Conservation (phyloP, 2,888 invertebrate genomes). For the Xanthostigma xanthostigma region DNA sequence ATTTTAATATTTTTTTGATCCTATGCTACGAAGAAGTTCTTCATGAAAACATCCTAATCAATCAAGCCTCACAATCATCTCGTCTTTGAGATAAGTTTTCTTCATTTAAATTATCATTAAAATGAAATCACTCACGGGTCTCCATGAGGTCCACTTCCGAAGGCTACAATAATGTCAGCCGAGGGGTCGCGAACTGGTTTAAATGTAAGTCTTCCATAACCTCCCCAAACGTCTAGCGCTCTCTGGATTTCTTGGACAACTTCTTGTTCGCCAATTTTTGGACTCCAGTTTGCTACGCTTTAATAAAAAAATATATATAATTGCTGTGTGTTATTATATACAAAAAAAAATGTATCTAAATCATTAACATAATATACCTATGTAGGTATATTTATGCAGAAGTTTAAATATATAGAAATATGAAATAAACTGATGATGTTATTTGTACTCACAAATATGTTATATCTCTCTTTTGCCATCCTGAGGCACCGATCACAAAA, state of each 20-base stretch:
- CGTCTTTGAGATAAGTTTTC: too few species aligned
- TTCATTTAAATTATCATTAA: too few species aligned
- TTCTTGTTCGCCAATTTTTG: slow-evolving; percentile 38
- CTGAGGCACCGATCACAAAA: slow-evolving; percentile 41
- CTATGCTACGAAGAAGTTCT: too few species aligned
- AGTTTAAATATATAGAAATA: too few species aligned
- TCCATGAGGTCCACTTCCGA: slow-evolving; percentile 52
- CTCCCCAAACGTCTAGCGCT: slow-evolving; percentile 54
- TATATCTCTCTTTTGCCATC: slow-evolving; percentile 52
- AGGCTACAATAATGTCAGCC: slow-evolving; percentile 62
- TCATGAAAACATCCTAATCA: too few species aligned
- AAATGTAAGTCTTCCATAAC: slow-evolving; percentile 46
- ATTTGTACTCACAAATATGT: slow-evolving; percentile 45
- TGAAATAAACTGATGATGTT: background rate
- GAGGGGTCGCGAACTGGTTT: slow-evolving; percentile 30
- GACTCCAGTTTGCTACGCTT: slow-evolving; percentile 55
- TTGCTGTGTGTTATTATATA: background rate
- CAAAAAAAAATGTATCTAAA: too few species aligned
- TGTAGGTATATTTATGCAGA: too few species aligned
- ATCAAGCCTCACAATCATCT: too few species aligned
- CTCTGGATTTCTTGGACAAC: slow-evolving; percentile 40
- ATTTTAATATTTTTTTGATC: too few species aligned
- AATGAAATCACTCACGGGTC: slow-evolving; percentile 38
- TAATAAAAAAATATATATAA: slow-evolving; percentile 9
- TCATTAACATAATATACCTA: background rate